These are phyloP conservation scores for Drosophila prosaltans DNA, from an alignment of 1,140 invertebrate species.

Conservation along the genomic window DNA sequence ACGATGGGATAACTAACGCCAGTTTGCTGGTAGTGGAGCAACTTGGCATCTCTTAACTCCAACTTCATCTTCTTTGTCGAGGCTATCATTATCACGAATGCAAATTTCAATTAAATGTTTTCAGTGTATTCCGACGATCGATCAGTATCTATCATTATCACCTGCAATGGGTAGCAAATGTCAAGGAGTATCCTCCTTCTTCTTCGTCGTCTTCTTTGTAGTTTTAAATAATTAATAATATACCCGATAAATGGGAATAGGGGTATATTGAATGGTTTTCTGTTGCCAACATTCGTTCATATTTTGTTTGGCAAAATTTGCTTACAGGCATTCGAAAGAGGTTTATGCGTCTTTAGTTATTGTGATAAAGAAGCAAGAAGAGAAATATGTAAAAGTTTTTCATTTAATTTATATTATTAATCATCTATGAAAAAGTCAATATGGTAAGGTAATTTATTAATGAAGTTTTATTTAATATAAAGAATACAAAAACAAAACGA, in stretches of 20 bases:
- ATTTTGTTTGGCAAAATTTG: neutral
- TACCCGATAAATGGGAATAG: neutral
- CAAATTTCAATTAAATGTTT: slow-evolving; percentile 43
- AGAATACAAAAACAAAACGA: too few species aligned
- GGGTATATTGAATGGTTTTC: slow-evolving; percentile 37
- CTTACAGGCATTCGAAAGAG: slow-evolving; percentile 33
- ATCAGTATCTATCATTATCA: slow-evolving; percentile 65
- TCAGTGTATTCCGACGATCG: slow-evolving; percentile 11
- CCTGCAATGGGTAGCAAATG: slow-evolving; percentile 56
- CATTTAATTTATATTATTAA: too few species aligned
- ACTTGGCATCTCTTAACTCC: slow-evolving; percentile 28
- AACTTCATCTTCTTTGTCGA: slow-evolving; percentile 25
- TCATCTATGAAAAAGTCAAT: too few species aligned
- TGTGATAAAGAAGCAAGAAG: too few species aligned
- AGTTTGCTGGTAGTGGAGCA: slow-evolving; percentile 33
- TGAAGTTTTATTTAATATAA: too few species aligned
- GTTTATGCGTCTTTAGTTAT: neutral
- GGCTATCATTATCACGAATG: slow-evolving; percentile 68
- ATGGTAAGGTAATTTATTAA: too few species aligned
- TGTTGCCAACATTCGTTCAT: neutral
- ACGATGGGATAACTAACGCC: slow-evolving; percentile 35
- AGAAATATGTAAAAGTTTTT: too few species aligned
- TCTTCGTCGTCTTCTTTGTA: slow-evolving; percentile 42
- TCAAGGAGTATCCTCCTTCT: slow-evolving; percentile 65
- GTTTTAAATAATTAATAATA: slow-evolving; percentile 52